Evolutionary conservation across 2,113 vertebrate genomes (phyloP).

Genomic region (Salvelinus namaycush): DNA sequence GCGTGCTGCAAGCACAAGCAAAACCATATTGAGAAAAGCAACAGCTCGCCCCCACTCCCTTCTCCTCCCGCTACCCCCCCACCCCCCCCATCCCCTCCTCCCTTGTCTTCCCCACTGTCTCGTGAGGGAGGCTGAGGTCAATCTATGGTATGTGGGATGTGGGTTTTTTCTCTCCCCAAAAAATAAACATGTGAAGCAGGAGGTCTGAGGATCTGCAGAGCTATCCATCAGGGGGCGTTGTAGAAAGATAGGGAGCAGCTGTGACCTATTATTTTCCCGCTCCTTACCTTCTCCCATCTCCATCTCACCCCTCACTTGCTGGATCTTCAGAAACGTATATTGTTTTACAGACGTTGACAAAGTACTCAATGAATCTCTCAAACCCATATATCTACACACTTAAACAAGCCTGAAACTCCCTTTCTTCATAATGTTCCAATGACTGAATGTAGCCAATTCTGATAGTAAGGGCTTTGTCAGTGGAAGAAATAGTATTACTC

Average conservation of each 20-base stretch:
- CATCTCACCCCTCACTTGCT: neutral
- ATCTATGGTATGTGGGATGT: slow-evolving; percentile 48
- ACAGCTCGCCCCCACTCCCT: neutral
- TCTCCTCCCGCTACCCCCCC: neutral
- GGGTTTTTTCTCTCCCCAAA: slow-evolving; percentile 13
- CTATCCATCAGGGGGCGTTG: slow-evolving; percentile 10
- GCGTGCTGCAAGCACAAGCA: neutral
- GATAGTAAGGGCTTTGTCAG: neutral
- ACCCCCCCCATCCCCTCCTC: neutral
- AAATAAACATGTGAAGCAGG: slow-evolving; percentile 60
- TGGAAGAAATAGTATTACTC: neutral
- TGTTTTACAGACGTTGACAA: neutral
- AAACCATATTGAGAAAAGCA: neutral
- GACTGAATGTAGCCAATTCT: neutral
- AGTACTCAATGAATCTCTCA: neutral
- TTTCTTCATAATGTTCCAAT: no score
- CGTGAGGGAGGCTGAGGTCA: slow-evolving; percentile 21
- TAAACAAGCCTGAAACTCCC: no score
- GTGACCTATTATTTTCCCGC: neutral
- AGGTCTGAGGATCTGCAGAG: slow-evolving; percentile 22
- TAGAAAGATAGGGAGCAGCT: neutral
- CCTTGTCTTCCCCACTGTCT: neutral
- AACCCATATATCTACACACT: no score
- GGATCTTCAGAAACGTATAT: neutral
- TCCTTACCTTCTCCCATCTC: neutral